Evolutionary conservation across 2,797 vertebrate species (phyloP).

Genomic region (Enteromius viviparus): DNA sequence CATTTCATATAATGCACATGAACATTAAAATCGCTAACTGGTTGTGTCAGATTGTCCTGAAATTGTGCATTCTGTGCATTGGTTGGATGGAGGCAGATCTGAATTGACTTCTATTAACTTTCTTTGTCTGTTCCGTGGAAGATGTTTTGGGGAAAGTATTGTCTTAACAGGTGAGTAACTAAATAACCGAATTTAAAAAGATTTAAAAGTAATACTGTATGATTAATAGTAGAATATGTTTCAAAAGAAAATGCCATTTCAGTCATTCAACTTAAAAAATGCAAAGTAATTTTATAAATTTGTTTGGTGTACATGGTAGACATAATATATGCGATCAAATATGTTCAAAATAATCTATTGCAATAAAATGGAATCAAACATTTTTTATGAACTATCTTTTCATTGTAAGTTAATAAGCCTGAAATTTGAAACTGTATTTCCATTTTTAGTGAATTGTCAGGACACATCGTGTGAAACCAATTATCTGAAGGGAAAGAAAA

Average conservation of each 20-base stretch:
- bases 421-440: not conserved
- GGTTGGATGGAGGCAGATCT: not conserved
- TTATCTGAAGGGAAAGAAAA: conserved; percentile 14
- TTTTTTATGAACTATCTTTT: not conserved
- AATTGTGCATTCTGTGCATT: not conserved
- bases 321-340: not conserved
- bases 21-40: not conserved
- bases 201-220: not conserved
- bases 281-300: not conserved
- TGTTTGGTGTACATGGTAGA: not conserved
- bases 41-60: not conserved
- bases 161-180: not conserved
- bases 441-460: not conserved
- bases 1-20: not conserved
- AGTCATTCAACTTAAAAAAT: not conserved
- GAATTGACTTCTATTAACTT: not conserved
- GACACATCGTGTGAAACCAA: not conserved
- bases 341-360: not conserved
- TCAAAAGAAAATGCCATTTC: not conserved
- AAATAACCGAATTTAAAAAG: not conserved
- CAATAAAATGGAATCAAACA: not conserved
- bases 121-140: not conserved
- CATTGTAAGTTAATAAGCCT: not conserved
- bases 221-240: not conserved
- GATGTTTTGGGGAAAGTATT: not conserved